These are phyloP conservation scores for Lamproptera curius DNA, from an alignment of 2,888 invertebrate genomes.

Conservation along the genomic window DNA sequence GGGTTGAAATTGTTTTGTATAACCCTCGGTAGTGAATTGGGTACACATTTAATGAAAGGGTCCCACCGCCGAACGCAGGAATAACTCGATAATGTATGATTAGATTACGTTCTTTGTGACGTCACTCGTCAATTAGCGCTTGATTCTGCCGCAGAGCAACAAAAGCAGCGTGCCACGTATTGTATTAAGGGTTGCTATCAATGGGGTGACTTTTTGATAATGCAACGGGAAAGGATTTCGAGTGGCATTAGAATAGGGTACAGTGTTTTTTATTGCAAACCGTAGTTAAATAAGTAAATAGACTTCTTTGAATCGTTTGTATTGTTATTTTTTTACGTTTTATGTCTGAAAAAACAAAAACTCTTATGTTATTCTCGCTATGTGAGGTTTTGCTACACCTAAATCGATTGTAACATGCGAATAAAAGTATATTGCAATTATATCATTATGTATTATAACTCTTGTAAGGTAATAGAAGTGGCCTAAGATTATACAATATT, in stretches of 20 bases:
- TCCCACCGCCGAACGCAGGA: slow-evolving; percentile 48
- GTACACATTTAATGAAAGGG: slow-evolving; percentile 28
- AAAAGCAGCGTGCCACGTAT: slow-evolving; percentile 24
- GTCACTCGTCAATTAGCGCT: slow-evolving; percentile 35
- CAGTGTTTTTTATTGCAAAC: too few relatives aligned
- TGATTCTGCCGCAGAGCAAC: slow-evolving; percentile 24
- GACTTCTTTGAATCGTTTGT: too few relatives aligned
- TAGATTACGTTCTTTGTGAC: slow-evolving; percentile 57
- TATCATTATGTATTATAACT: too few relatives aligned
- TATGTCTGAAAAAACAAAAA: too few relatives aligned
- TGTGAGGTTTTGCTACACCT: too few relatives aligned
- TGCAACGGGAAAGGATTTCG: slow-evolving; percentile 3
- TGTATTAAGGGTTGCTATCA: slow-evolving; percentile 24
- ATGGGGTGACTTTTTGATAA: slow-evolving; percentile 21
- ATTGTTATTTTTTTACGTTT: too few relatives aligned
- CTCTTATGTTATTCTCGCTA: too few relatives aligned
- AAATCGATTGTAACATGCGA: too few relatives aligned
- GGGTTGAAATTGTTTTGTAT: not conserved
- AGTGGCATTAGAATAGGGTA: not conserved
- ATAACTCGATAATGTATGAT: slow-evolving; percentile 64
- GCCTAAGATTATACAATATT: too few relatives aligned
- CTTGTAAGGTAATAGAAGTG: too few relatives aligned
- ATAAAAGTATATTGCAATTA: too few relatives aligned
- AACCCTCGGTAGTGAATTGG: slow-evolving; percentile 16
- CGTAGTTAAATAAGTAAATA: too few relatives aligned